phyloP scores from a whole-genome alignment of 2,797 vertebrate species.

The Microhierax caerulescens region DNA sequence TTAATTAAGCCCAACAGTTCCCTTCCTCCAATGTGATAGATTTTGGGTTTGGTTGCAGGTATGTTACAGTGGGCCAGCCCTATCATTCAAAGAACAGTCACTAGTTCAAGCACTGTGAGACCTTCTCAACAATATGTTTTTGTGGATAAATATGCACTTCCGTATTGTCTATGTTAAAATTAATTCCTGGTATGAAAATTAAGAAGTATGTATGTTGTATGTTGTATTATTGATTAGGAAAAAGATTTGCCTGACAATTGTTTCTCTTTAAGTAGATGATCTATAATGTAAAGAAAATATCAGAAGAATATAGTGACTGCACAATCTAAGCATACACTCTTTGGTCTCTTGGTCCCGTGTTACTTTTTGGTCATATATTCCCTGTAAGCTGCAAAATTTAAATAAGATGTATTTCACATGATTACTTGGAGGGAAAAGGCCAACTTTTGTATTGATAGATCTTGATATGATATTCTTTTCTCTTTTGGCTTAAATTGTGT shows the following conservation, averaged over 20 bases:
- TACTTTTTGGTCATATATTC: not conserved
- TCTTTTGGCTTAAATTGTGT: not conserved
- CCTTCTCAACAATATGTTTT: not conserved
- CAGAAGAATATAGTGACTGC: not conserved
- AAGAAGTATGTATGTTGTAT: not conserved
- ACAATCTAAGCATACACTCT: not conserved
- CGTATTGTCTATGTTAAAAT: not conserved
- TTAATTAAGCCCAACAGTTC: not conserved
- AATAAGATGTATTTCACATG: not conserved
- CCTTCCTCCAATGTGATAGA: not conserved
- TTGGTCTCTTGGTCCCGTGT: not conserved
- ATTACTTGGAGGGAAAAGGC: not conserved
- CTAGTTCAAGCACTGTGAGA: not conserved
- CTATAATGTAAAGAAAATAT: not conserved
- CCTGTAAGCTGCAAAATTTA: not conserved
- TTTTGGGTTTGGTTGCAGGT: not conserved
- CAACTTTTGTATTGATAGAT: not conserved
- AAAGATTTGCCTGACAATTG: not conserved
- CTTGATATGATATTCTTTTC: not conserved
- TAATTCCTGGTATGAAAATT: not conserved
- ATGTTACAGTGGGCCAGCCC: not conserved
- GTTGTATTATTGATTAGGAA: not conserved
- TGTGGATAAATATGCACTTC: not conserved
- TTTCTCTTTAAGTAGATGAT: not conserved
- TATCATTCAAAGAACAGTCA: not conserved